These are phyloP conservation scores for Pseudorhiza aurosa DNA, from an alignment of 30 jellyfish, hydroid and myxozoan species.

Conservation along the genomic window DNA sequence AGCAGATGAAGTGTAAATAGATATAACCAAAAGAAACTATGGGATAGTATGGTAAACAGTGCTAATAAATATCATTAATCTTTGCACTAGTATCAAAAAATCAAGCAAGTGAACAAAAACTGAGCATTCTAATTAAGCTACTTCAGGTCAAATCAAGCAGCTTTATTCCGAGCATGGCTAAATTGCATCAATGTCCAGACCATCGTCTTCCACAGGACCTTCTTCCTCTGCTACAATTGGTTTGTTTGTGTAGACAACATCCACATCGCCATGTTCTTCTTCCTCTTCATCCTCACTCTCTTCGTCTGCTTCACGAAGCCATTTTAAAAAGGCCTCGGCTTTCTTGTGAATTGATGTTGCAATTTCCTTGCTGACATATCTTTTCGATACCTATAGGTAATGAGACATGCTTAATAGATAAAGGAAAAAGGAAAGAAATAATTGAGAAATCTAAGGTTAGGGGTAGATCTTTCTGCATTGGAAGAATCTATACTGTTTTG, in stretches of 20 bases:
- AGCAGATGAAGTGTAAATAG: too few relatives aligned
- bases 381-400: constrained; percentile 91
- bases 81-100: too few relatives aligned
- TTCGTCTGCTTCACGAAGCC: constrained; percentile 99
- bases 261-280: constrained; percentile 87
- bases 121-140: not conserved
- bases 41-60: too few relatives aligned
- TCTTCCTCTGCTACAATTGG: constrained; percentile 55
- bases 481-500: too few relatives aligned
- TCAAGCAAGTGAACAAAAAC: not conserved
- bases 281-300: constrained; percentile 95
- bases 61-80: too few relatives aligned
- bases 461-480: too few relatives aligned
- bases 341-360: constrained; percentile 84
- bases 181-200: constrained; percentile 78
- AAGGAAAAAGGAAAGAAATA: too few relatives aligned
- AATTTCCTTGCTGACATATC: constrained; percentile 81
- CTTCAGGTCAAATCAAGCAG: not conserved
- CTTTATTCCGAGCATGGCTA: too few relatives aligned
- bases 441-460: too few relatives aligned
- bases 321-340: constrained; percentile 92
- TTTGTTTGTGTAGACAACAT: constrained; percentile 84
- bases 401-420: too few relatives aligned
- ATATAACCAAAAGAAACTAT: too few relatives aligned
- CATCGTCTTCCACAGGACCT: constrained; percentile 73